These are phyloP conservation scores for Planococcus citri DNA, from an alignment of 1,140 invertebrate species.

Conservation along the genomic window DNA sequence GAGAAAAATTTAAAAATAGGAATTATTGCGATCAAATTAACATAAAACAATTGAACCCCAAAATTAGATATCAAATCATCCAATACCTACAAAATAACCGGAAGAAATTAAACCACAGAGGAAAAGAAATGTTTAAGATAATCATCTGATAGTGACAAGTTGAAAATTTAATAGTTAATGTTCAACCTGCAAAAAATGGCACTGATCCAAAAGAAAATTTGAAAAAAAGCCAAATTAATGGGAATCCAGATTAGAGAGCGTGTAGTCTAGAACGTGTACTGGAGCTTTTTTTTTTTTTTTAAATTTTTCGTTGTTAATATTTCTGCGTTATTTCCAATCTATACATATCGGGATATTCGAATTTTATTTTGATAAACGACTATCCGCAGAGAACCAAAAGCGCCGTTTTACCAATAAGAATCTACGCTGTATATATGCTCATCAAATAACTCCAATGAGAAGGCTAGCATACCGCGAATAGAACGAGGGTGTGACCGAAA, in stretches of 20 bases:
- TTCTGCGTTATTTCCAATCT: no score
- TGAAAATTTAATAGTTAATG: conserved; percentile 18
- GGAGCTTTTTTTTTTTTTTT: no score
- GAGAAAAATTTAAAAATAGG: neutral
- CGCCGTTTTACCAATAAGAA: no score
- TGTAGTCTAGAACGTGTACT: neutral
- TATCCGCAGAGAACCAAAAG: no score
- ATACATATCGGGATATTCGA: no score
- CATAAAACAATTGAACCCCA: neutral
- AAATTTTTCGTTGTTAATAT: neutral
- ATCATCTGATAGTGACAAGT: conserved; percentile 19
- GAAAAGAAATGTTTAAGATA: neutral
- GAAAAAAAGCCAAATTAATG: conserved; percentile 19
- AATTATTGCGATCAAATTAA: neutral
- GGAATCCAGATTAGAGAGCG: neutral
- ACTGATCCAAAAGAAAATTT: conserved; percentile 1
- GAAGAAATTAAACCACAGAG: neutral
- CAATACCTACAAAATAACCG: neutral
- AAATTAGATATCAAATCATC: neutral
- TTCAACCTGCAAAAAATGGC: conserved; percentile 5
- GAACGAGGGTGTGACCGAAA: neutral
- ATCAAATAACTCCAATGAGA: no score
- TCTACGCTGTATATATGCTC: no score
- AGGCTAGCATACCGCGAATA: no score
- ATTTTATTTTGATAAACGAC: no score